Percentiles rank a stretch among this genome's conserved stretches.
phyloP scores from a whole-genome alignment of 53 echinoderm and acorn worm species.

The Apostichopus leukothele region DNA sequence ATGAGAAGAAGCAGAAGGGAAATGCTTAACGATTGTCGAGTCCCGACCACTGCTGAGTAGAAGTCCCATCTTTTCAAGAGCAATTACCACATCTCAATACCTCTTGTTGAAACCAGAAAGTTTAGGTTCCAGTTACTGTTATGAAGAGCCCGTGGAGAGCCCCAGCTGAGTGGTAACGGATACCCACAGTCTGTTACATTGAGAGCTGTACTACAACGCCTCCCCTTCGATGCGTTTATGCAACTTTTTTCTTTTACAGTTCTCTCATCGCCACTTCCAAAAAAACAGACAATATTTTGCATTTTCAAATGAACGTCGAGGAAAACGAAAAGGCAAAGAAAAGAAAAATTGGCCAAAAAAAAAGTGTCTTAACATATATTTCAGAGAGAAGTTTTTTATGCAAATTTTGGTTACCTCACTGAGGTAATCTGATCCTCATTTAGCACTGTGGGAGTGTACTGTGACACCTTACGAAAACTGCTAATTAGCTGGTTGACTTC shows the following conservation, averaged over 20 bases:
- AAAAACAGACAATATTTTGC: conserved; percentile 14
- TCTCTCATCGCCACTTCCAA: not conserved
- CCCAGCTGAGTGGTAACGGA: conserved; percentile 40
- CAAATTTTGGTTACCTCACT: conserved; percentile 32
- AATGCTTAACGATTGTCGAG: conserved; percentile 28
- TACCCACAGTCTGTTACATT: conserved; percentile 33
- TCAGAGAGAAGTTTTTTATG: conserved; percentile 8
- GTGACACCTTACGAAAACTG: conserved; percentile 31
- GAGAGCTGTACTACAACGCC: conserved; percentile 29
- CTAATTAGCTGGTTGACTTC: conserved; percentile 27
- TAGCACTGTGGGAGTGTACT: conserved; percentile 8
- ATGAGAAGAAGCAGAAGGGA: not conserved
- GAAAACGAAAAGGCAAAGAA: not conserved
- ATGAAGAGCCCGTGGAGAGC: conserved; percentile 42
- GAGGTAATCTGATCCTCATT: conserved; percentile 26
- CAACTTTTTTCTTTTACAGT: conserved; percentile 10
- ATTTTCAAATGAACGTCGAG: not conserved
- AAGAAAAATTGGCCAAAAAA: not conserved
- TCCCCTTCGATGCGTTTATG: conserved; percentile 10
- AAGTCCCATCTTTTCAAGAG: conserved; percentile 39
- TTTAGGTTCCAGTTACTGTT: conserved; percentile 41
- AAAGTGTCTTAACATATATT: conserved; percentile 39
- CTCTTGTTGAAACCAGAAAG: conserved; percentile 32
- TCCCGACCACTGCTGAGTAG: conserved; percentile 29
- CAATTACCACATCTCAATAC: conserved; percentile 40